Evolutionary conservation across 2,888 invertebrate species (phyloP), one percentile per base, ranked within the genome.

Genomic region (Ommatoiulus sabulosus): DNA sequence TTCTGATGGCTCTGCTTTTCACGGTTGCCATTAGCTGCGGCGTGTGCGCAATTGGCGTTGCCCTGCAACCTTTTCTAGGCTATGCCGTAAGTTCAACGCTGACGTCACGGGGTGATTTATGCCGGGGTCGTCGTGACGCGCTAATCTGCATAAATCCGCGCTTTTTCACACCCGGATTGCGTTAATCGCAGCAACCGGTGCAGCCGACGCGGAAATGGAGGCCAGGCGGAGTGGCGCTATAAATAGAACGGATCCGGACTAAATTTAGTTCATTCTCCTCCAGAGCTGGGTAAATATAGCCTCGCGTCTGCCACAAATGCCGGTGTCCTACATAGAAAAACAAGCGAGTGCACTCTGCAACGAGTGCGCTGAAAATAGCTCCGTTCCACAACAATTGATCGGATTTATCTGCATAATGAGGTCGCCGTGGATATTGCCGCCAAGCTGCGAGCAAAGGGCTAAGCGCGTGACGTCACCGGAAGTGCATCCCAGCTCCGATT

Each of bases 191-290:
- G 72, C 72, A 72, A 72, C 72, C 20, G 15, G 12, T 15, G 52
- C 52, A 24, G 24, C 72, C 24, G n/a, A 24, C 24, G 72, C 72
- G 72, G 72, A 72, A 72, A 72, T 72, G 24, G 6, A 12, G 52
- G 52, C 52, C 12, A 15, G 2, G 5, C 52, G 12, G 5, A 8
- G 15, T 24, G 15, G 52, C 4, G 15, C 72, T 72, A 72, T 10
- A 72, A 72, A 72, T 72, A 72, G 72, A n/a, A n/a, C 20, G 8
- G 72, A 72, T 72, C 72, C 24, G 72, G 20, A 72, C 72, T 72
- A 72, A 72, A 72, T 72, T 72, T 72, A 72, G 72, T 72, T 72
- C 72, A 72, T 72, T 72, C 72, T 72, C 72, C 72, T 72, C 63
- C 72, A 6, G 20, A 72, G 72, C 24, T 20, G 20, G 72, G 72